These are phyloP conservation scores for Belgica antarctica DNA, from an alignment of 2,888 invertebrate species.

Conservation along the genomic window DNA sequence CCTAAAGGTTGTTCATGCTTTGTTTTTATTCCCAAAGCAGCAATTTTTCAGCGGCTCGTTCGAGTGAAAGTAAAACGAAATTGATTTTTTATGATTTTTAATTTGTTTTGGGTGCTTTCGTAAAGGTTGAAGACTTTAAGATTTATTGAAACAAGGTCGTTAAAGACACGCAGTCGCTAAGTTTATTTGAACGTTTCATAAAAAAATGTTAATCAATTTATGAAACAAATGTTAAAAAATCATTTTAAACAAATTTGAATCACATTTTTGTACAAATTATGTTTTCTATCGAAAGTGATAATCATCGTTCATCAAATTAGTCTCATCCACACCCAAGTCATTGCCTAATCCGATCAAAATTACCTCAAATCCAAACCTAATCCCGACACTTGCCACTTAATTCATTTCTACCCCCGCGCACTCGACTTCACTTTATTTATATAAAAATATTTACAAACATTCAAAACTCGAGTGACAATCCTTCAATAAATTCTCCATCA, in stretches of 20 bases:
- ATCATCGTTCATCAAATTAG: too few relatives aligned
- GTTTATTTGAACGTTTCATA: too few relatives aligned
- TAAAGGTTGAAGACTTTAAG: too few relatives aligned
- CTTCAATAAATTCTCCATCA: constrained; percentile 18
- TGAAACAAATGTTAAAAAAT: too few relatives aligned
- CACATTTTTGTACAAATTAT: too few relatives aligned
- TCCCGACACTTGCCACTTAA: background rate
- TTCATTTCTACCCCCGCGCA: background rate
- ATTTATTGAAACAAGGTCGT: too few relatives aligned
- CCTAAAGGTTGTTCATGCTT: constrained; percentile 11
- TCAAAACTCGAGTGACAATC: constrained; percentile 16
- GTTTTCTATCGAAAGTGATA: too few relatives aligned
- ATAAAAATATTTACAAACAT: constrained; percentile 18
- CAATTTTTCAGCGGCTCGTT: constrained; percentile 41
- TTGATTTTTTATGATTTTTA: too few relatives aligned
- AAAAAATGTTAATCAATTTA: too few relatives aligned
- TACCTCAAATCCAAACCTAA: background rate
- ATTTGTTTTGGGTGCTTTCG: too few relatives aligned
- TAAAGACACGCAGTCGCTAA: too few relatives aligned
- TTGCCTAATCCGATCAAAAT: background rate
- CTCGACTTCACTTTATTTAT: background rate
- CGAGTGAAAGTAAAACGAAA: constrained; percentile 37
- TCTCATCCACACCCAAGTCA: background rate
- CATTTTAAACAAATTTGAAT: too few relatives aligned
- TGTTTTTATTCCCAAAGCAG: constrained; percentile 39